A percentile compares a stretch with the other conserved stretches of the same genome.
Evolutionary conservation across 2,797 vertebrate species (phyloP).

Genomic region (Channallabes apus): DNA sequence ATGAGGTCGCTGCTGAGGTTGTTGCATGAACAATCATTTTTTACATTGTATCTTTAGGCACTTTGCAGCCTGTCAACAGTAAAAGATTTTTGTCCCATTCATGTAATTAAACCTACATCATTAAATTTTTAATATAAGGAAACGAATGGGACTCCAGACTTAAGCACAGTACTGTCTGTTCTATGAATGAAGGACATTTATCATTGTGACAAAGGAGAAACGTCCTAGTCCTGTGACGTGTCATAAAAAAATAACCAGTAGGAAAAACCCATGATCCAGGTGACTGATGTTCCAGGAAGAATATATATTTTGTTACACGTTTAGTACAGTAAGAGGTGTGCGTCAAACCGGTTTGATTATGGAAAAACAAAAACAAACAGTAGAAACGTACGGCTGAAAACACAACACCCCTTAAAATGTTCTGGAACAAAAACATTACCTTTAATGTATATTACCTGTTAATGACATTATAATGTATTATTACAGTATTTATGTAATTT

Average conservation of each 20-base stretch:
- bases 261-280: background rate
- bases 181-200: background rate
- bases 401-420: background rate
- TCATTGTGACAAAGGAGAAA: background rate
- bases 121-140: no score
- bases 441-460: background rate
- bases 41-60: no score
- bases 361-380: background rate
- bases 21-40: no score
- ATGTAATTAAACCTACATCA: no score
- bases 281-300: background rate
- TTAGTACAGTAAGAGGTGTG: background rate
- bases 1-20: no score
- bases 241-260: background rate
- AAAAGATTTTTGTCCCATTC: no score
- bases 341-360: background rate
- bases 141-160: no score
- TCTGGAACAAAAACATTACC: background rate
- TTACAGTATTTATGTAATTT: background rate
- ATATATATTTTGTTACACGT: background rate
- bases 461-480: no score
- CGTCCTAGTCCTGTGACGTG: background rate
- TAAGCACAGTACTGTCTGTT: background rate
- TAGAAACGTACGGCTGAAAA: background rate
- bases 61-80: no score